phyloP scores from a whole-genome alignment of 2,888 invertebrate species.

The Meandrusa payeni region DNA sequence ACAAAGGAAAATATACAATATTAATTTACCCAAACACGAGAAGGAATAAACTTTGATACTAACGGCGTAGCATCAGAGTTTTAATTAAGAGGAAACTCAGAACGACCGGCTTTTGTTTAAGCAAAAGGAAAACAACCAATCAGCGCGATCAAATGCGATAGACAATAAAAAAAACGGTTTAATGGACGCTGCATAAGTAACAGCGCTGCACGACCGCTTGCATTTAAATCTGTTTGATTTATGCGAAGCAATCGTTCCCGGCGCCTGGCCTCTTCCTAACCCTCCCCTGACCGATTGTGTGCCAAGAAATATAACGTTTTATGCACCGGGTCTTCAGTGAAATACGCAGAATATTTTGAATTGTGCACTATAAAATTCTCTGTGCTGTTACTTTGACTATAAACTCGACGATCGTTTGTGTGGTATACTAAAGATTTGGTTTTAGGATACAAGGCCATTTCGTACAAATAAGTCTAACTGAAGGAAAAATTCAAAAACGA shows the following conservation, averaged over 20 bases:
- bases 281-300: constrained; percentile 23
- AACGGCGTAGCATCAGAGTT: constrained; percentile 1
- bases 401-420: not conserved
- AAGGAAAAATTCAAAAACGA: no score
- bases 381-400: constrained; percentile 10
- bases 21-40: not conserved
- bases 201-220: constrained; percentile 42
- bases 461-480: no score
- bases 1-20: no score
- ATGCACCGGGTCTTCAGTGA: constrained; percentile 4
- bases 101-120: constrained; percentile 29
- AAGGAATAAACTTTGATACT: no score
- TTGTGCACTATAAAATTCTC: constrained; percentile 1
- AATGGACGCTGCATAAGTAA: constrained; percentile 50
- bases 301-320: constrained; percentile 30
- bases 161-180: constrained; percentile 38
- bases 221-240: constrained; percentile 66
- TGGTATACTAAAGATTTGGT: not conserved
- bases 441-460: no score
- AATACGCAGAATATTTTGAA: constrained; percentile 15
- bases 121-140: constrained; percentile 36
- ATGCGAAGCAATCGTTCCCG: constrained; percentile 52
- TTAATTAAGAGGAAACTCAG: constrained; percentile 15
- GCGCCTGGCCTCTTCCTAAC: constrained; percentile 25
- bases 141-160: constrained; percentile 32